Conservation (phyloP, 2,888 invertebrate species). For the Steromphala cineraria region DNA sequence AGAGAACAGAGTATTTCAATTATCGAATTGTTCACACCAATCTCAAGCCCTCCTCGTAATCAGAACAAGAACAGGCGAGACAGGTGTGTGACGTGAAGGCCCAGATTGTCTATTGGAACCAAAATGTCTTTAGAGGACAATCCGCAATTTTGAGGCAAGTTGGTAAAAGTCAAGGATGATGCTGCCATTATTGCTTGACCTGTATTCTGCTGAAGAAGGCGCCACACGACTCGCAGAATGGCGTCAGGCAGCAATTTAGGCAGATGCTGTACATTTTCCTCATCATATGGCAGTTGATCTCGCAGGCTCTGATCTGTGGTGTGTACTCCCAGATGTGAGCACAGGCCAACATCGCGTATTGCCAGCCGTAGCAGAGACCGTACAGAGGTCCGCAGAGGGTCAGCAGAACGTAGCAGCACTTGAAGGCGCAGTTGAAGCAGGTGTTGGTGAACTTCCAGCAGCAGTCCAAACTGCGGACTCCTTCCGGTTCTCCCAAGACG, state of each 20-base stretch:
- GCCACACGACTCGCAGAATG: conserved; percentile 44
- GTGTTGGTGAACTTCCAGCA: conserved; percentile 82
- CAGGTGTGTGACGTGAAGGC: too few species aligned
- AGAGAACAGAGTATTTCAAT: background rate
- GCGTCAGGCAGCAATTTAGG: conserved; percentile 76
- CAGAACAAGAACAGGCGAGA: too few species aligned
- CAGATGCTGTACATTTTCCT: conserved; percentile 73
- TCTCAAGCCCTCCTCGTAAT: too few species aligned
- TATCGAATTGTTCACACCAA: too few species aligned
- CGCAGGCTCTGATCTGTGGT: conserved; percentile 81
- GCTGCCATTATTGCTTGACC: background rate
- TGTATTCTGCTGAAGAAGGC: conserved; percentile 52
- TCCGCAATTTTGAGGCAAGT: too few species aligned
- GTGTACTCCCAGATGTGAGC: conserved; percentile 84
- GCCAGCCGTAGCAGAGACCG: conserved; percentile 78
- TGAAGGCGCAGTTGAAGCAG: conserved; percentile 81
- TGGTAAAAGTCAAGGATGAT: background rate
- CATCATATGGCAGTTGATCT: conserved; percentile 77
- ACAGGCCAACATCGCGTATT: conserved; percentile 77
- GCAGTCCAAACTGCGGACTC: conserved; percentile 78
- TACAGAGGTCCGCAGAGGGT: conserved; percentile 82
- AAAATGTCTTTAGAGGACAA: too few species aligned
- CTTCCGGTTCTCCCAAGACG: conserved; percentile 58
- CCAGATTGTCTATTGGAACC: too few species aligned
- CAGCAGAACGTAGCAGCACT: conserved; percentile 83